A percentile compares a stretch with the other conserved stretches of the same genome.
These are phyloP conservation scores for Macroramphosus scolopax DNA, from an alignment of 2,797 vertebrate genomes.

Conservation along the genomic window DNA sequence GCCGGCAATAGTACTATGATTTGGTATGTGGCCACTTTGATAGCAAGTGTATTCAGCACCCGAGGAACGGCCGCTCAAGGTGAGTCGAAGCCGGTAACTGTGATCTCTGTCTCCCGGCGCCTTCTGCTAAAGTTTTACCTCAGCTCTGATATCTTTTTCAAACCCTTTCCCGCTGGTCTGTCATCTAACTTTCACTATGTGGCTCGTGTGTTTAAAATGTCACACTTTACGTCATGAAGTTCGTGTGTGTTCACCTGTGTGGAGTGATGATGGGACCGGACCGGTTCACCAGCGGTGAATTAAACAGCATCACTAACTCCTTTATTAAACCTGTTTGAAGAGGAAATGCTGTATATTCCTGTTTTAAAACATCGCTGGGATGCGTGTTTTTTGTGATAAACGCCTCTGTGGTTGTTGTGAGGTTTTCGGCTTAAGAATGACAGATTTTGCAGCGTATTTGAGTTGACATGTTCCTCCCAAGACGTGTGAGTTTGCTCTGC, in stretches of 20 bases:
- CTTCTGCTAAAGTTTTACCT: constrained; percentile 44
- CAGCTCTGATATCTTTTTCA: no score
- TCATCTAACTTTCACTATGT: constrained; percentile 23
- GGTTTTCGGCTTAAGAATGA: constrained; percentile 16
- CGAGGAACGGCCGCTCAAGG: constrained; percentile 96
- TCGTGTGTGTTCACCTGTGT: no score
- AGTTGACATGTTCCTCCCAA: constrained; percentile 22
- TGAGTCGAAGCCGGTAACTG: constrained; percentile 92
- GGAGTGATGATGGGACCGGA: no score
- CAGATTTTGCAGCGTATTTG: constrained; percentile 9
- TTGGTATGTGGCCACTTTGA: constrained; percentile 99
- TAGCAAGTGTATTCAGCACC: constrained; percentile 98
- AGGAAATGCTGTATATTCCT: neutral
- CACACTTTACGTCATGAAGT: neutral
- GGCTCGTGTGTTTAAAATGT: constrained; percentile 1
- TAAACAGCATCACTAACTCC: neutral
- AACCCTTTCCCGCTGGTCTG: neutral
- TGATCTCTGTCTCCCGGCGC: constrained; percentile 24
- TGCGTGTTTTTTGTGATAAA: neutral
- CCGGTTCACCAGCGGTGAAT: no score
- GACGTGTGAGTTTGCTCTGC: constrained; percentile 19
- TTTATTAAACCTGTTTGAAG: neutral
- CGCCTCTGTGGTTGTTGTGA: constrained; percentile 20
- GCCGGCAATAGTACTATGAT: constrained; percentile 92
- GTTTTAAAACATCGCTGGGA: neutral